phyloP scores from a whole-genome alignment of 2,113 vertebrate genomes.

The Oncorhynchus masou region DNA sequence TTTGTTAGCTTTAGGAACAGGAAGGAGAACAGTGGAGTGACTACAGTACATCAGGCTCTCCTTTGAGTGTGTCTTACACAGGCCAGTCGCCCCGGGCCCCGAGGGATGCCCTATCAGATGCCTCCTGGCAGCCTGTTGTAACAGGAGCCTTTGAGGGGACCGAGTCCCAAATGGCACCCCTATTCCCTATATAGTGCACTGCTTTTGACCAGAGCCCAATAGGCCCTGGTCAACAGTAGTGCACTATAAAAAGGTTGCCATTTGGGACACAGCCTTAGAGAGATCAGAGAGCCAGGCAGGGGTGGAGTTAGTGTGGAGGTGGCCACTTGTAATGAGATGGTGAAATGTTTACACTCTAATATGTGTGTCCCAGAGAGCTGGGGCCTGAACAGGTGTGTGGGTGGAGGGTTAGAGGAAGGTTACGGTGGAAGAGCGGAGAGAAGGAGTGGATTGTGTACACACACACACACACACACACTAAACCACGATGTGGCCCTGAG shows the following conservation, averaged over 20 bases:
- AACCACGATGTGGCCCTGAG: too few relatives aligned
- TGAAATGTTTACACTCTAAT: conserved; percentile 61
- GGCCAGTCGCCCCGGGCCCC: conserved; percentile 52
- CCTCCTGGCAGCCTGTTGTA: conserved; percentile 60
- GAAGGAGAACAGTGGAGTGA: too few relatives aligned
- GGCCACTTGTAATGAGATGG: conserved; percentile 52
- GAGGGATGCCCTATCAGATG: conserved; percentile 65
- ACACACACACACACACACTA: background rate
- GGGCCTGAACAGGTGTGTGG: background rate
- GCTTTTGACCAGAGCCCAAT: too few relatives aligned
- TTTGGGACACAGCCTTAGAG: too few relatives aligned
- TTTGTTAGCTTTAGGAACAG: too few relatives aligned
- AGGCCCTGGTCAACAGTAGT: too few relatives aligned
- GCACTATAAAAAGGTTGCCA: too few relatives aligned
- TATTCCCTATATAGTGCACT: background rate
- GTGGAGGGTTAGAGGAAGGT: background rate
- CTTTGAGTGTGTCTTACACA: conserved; percentile 57
- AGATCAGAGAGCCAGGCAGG: background rate
- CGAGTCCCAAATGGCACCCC: too few relatives aligned
- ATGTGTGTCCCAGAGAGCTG: conserved; percentile 45
- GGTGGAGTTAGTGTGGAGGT: background rate
- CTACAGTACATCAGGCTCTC: conserved; percentile 21
- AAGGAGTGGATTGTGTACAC: background rate
- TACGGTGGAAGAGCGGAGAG: background rate
- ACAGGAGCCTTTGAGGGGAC: conserved; percentile 49